Base-by-base conservation (phyloP, 2,888 invertebrate genomes). In the Shargacucullia verbasci region DNA sequence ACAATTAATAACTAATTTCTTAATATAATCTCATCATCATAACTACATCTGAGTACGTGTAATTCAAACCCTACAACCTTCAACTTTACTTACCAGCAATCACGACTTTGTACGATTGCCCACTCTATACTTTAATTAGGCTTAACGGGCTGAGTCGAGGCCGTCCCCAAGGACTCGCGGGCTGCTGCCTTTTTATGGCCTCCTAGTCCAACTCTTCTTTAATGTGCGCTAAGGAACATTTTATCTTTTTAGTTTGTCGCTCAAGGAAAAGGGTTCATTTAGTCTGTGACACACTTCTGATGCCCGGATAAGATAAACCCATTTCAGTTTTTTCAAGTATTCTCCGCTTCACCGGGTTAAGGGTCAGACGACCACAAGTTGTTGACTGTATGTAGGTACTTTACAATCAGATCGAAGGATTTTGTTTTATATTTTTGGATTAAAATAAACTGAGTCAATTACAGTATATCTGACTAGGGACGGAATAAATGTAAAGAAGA, bases 211-310 rank as follows among this genome's bases (percentile, higher is more conserved):
- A 86, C 87, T 83, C 79, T 84, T 82, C 91, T 90, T 89, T 92
- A 92, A 92, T 92, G 91, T 90, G 85, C 86, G 87, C 86, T 90
- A 86, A 89, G 85, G 87, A 88, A 86, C 88, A 87, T 92, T 93
- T 93, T 93, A 92, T 92, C 91, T 92, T 88, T 87, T 87, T 89
- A 90, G 89, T 91, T 90, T 90, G 88, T 89, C 87, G 85, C 86
- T 70, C 74, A 84, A 87, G 79, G 80, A 87, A 87, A 92, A 90
- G 93, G 92, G 92, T 92, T 91, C 86, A 87, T 90, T 87, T 86
- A 86, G 81, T 83, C 80, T 73, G 89, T 87, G 88, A 90, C 91
- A 90, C 87, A 88, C 83, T 88, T 85, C 84, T 84, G 91, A 90
- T 89, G 83, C 77, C 79, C 78, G 80, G 82, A 87, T 85, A 84